phyloP scores from a whole-genome alignment of 2,113 vertebrate genomes.

The Muntiacus reevesi region DNA sequence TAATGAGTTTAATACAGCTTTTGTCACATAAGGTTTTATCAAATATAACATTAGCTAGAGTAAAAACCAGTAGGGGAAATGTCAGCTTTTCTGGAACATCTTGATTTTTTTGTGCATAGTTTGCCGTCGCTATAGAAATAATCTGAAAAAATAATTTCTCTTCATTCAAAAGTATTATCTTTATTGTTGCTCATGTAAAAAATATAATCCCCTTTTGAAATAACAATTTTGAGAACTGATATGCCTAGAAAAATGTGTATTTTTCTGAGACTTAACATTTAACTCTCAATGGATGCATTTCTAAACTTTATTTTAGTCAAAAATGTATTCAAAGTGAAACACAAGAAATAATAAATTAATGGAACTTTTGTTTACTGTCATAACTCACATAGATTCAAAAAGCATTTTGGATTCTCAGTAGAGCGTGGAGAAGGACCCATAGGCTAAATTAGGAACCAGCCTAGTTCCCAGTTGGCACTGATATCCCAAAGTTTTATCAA shows the following conservation, averaged over 20 bases:
- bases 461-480: not conserved
- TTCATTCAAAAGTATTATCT: not conserved
- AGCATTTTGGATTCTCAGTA: not conserved
- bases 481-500: not conserved
- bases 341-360: not conserved
- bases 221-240: not conserved
- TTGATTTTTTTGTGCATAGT: not conserved
- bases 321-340: constrained; percentile 33
- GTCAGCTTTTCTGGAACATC: not conserved
- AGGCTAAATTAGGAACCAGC: not conserved
- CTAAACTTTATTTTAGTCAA: constrained; percentile 21
- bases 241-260: not conserved
- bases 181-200: not conserved
- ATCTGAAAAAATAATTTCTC: not conserved
- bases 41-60: not conserved
- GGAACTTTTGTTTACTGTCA: not conserved
- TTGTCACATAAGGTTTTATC: not conserved
- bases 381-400: not conserved
- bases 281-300: not conserved
- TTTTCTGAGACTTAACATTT: constrained; percentile 41
- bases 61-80: not conserved
- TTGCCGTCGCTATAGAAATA: not conserved
- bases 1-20: not conserved
- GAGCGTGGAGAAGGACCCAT: not conserved
- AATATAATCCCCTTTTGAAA: not conserved